phyloP scores from a whole-genome alignment of 2,797 vertebrate genomes.

The Galago senegalensis region DNA sequence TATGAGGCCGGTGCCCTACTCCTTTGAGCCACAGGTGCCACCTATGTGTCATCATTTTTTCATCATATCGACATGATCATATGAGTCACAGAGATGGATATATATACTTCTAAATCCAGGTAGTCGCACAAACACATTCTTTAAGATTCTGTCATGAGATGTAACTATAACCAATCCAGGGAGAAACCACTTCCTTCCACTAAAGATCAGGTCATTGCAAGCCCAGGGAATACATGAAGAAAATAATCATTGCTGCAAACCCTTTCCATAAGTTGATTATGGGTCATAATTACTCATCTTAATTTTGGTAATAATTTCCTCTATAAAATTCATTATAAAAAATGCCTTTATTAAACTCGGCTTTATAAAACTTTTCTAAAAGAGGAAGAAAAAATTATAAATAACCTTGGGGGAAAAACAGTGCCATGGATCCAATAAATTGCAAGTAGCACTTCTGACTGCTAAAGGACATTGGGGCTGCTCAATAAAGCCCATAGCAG shows the following conservation, averaged over 20 bases:
- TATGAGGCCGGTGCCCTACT: no score
- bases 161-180: neutral
- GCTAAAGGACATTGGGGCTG: neutral
- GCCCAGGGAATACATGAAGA: slow-evolving; percentile 45
- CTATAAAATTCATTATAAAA: slow-evolving; percentile 47
- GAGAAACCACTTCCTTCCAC: slow-evolving; percentile 54
- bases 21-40: no score
- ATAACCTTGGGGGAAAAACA: neutral
- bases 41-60: neutral
- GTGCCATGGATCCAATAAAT: neutral
- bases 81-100: slow-evolving; percentile 33
- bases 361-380: slow-evolving; percentile 55
- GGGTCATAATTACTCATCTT: slow-evolving; percentile 78
- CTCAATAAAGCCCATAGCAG: slow-evolving; percentile 21
- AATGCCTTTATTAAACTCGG: slow-evolving; percentile 25
- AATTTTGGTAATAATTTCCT: slow-evolving; percentile 72
- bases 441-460: neutral
- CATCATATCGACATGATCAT: slow-evolving; percentile 4
- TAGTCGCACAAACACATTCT: slow-evolving; percentile 20
- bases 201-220: slow-evolving; percentile 76
- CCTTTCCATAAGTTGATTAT: slow-evolving; percentile 77
- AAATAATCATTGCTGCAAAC: slow-evolving; percentile 69
- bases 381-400: slow-evolving; percentile 59
- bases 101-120: neutral
- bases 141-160: slow-evolving; percentile 62